phyloP scores from a whole-genome alignment of 1,140 invertebrate genomes.

The Ceratitis capitata region DNA sequence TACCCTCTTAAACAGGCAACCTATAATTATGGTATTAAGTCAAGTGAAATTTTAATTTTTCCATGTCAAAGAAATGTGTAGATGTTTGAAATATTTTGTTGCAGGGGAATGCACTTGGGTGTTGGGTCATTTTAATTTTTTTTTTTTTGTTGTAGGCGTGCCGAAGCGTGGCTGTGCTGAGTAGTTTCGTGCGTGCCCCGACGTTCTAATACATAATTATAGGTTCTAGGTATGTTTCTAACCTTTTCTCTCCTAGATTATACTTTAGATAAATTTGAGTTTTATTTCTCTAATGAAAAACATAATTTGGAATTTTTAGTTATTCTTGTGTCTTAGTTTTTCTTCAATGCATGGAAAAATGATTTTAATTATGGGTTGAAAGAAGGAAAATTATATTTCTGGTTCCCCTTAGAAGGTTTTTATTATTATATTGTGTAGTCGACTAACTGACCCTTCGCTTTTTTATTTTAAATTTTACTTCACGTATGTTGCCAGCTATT shows the following conservation, averaged over 20 bases:
- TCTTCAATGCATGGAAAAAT: not conserved
- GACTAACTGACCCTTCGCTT: no score
- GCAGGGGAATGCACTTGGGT: no score
- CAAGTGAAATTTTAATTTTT: conserved; percentile 15
- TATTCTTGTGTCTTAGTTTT: not conserved
- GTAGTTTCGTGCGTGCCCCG: not conserved
- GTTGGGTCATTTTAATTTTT: not conserved
- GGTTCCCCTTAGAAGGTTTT: no score
- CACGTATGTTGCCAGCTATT: no score
- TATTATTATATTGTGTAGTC: no score
- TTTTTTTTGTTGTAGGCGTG: not conserved
- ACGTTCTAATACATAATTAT: not conserved
- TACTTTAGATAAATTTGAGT: not conserved
- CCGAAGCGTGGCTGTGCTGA: conserved; percentile 3
- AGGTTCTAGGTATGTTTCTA: not conserved
- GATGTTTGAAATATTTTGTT: no score
- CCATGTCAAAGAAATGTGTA: not conserved
- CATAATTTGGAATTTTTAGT: not conserved
- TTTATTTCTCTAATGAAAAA: not conserved
- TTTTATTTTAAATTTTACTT: no score
- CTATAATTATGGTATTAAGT: not conserved
- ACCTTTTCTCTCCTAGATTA: not conserved
- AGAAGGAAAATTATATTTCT: no score
- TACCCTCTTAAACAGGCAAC: not conserved
- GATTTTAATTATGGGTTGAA: not conserved